Evolutionary conservation across 2,888 invertebrate species (phyloP), one percentile per base, ranked within the genome.

Genomic region (Druceiella hillmani): DNA sequence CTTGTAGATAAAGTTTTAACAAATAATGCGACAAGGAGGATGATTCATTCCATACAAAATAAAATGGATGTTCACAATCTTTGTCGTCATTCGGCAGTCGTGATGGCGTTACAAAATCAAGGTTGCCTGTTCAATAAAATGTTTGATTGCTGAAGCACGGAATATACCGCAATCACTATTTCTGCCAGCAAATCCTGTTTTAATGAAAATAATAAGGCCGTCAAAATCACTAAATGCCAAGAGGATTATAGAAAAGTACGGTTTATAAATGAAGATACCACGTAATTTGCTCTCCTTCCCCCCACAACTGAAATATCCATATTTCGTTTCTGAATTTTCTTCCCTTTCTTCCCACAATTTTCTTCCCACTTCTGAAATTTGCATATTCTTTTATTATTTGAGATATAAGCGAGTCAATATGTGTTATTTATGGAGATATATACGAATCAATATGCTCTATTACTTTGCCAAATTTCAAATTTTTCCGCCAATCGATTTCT

Each of bases 121-220:
- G 22, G 22, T 20, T 20, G 22, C 22, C 22, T 20, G 22, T 20
- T 20, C 22, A 20, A 20, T 20, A 20, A 20, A 20, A 20, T 20
- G 6, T 20, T 20, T 20, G 22, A 20, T 20, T 20, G 22, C 22
- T 20, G 6, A 20, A 20, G 22, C 22, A 20, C 22, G 22, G 22
- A 20, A 20, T 20, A 7, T n/a, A 20, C 22, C 22, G n/a, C 22
- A 20, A 20, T 20, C 22, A 20, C 22, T 20, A 9, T 20, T 20
- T 20, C 22, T 20, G 22, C 22, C 22, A 20, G 22, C 22, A 20
- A 20, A 20, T 20, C 22, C 22, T 20, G 22, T 20, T 20, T 20
- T n/a, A 9, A 20, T 20, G n/a, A 7, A 20, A 7, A 9, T 20
- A 20, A 20, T 7, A 9, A 20, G 22, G 22, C 22, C 22, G n/a